A percentile compares a stretch with the other conserved stretches of the same genome.
Evolutionary conservation across 2,113 vertebrate species (phyloP).

Genomic region (Vulpes ferrilata): DNA sequence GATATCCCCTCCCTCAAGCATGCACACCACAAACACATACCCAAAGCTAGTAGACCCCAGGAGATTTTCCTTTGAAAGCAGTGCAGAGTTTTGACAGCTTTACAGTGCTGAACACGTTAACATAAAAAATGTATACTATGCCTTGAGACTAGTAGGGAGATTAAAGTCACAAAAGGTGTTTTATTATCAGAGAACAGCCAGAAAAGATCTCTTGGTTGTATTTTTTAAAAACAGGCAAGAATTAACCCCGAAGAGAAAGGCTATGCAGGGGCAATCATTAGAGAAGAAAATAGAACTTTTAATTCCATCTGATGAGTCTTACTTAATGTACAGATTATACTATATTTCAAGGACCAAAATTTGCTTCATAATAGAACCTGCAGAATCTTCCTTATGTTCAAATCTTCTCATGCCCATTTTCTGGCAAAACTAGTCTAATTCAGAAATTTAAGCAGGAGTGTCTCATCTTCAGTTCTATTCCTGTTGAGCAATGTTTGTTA

Average conservation of each 20-base stretch:
- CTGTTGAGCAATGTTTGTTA: constrained; percentile 49
- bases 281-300: background rate
- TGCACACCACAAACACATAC: too few relatives aligned
- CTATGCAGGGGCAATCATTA: background rate
- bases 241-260: background rate
- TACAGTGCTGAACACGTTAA: background rate
- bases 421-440: constrained; percentile 20
- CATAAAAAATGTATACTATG: background rate
- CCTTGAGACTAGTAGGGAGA: background rate
- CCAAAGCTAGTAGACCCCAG: background rate
- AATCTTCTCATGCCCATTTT: background rate
- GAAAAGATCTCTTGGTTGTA: background rate
- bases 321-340: background rate
- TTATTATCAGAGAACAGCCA: background rate
- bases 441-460: background rate
- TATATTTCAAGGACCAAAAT: background rate
- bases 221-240: background rate
- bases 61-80: background rate
- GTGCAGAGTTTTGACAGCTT: background rate
- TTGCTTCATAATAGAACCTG: background rate
- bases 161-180: background rate
- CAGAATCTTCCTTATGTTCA: background rate
- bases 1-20: background rate
- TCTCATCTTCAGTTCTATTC: constrained; percentile 20
- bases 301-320: background rate